Percentiles rank a stretch among this genome's conserved stretches.
These are phyloP conservation scores for Chelonia mydas DNA, from an alignment of 2,797 vertebrate species.

Conservation along the genomic window DNA sequence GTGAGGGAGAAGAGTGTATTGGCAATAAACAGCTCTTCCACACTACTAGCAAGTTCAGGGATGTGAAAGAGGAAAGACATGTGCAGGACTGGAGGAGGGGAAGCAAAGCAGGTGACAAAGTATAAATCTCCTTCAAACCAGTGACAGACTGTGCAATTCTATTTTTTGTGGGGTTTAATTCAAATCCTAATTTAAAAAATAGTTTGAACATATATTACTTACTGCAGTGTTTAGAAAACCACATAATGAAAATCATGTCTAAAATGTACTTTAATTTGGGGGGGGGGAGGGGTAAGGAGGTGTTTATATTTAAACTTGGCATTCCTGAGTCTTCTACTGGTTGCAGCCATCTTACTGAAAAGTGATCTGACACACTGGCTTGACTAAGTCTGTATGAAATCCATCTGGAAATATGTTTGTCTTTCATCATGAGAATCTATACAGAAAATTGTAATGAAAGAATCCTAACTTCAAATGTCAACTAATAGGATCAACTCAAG, in stretches of 20 bases:
- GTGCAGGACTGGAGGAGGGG: background rate
- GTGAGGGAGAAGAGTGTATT: background rate
- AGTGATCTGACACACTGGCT: background rate
- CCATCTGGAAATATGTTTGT: background rate
- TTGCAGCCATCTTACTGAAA: background rate
- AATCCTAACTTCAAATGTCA: background rate
- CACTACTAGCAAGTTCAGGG: background rate
- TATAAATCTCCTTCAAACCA: background rate
- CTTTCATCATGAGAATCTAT: background rate
- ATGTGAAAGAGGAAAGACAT: background rate
- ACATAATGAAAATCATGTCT: background rate
- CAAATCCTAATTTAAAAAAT: background rate
- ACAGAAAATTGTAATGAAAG: background rate
- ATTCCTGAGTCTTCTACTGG: background rate
- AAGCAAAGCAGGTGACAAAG: background rate
- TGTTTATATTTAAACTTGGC: background rate
- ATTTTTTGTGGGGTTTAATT: background rate
- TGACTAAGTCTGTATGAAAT: background rate
- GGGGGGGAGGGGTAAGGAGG: background rate
- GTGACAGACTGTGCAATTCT: background rate
- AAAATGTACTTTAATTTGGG: background rate
- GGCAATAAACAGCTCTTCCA: background rate
- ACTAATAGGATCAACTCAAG: background rate
- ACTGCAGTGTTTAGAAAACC: background rate
- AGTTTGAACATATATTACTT: accelerated